Evolutionary conservation across 1,140 invertebrate genomes (phyloP).

Genomic region (Hypothenemus hampei): DNA sequence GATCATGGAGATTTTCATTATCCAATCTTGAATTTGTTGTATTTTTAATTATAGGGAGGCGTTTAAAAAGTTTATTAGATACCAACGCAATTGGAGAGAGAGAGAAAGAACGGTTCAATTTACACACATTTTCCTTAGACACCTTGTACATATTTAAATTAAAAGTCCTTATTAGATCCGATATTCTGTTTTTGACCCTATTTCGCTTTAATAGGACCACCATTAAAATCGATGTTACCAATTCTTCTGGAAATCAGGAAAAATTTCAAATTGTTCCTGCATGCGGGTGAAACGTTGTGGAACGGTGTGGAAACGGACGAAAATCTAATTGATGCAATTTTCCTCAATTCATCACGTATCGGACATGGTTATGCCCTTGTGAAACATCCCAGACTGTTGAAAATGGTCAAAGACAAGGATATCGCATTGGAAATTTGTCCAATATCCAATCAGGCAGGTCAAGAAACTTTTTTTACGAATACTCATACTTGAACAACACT

Average conservation of each 20-base stretch:
- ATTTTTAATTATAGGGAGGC: no score
- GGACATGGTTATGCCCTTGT: slow-evolving; percentile 61
- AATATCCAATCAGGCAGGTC: slow-evolving; percentile 72
- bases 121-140: no score
- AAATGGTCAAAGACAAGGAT: slow-evolving; percentile 55
- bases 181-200: no score
- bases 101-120: no score
- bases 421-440: slow-evolving; percentile 80
- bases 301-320: slow-evolving; percentile 57
- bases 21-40: no score
- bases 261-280: slow-evolving; percentile 61
- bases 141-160: no score
- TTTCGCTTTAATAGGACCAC: no score
- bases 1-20: no score
- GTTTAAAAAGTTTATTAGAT: no score
- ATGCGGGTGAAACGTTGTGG: slow-evolving; percentile 77
- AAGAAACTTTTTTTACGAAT: slow-evolving; percentile 23
- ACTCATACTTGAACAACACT: neutral
- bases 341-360: slow-evolving; percentile 61
- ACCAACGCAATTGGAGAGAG: no score
- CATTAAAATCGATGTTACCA: slow-evolving; percentile 57
- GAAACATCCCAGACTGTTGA: slow-evolving; percentile 68
- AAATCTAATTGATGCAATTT: slow-evolving; percentile 66
- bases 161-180: no score
- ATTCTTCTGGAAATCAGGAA: slow-evolving; percentile 49